A percentile compares a stretch with the other conserved stretches of the same genome.
Evolutionary conservation across 1,140 invertebrate species (phyloP).

Genomic region (Anastrepha obliqua): DNA sequence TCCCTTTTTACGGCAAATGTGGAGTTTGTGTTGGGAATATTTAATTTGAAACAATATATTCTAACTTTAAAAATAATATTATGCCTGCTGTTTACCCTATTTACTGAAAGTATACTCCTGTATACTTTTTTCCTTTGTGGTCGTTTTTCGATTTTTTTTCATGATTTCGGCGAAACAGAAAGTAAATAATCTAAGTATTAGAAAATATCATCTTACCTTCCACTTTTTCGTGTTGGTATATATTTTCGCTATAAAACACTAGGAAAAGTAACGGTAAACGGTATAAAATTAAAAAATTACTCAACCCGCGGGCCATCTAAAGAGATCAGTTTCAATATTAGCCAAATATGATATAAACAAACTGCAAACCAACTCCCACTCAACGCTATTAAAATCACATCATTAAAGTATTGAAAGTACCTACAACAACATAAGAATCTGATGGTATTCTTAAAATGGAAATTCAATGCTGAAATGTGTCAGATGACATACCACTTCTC

Average conservation of each 20-base stretch:
- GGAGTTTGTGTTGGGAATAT: no score
- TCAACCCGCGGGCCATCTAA: background rate
- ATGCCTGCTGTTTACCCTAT: no score
- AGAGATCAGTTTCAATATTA: background rate
- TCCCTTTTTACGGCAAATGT: no score
- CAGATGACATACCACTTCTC: no score
- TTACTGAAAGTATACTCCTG: no score
- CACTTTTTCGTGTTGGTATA: background rate
- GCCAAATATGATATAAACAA: background rate
- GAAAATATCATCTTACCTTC: background rate
- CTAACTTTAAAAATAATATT: no score
- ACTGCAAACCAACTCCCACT: background rate
- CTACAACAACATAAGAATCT: background rate
- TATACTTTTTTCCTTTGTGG: no score
- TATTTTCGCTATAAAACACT: background rate
- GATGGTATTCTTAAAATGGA: background rate
- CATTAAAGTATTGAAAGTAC: background rate
- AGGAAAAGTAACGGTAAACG: background rate
- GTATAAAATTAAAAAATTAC: background rate
- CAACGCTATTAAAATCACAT: constrained; percentile 19
- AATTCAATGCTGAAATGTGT: background rate
- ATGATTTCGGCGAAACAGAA: no score
- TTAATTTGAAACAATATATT: no score
- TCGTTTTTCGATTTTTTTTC: no score
- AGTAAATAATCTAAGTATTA: background rate